Conservation (phyloP, 2,113 vertebrate genomes). For the Chamaetylas fuelleborni region DNA sequence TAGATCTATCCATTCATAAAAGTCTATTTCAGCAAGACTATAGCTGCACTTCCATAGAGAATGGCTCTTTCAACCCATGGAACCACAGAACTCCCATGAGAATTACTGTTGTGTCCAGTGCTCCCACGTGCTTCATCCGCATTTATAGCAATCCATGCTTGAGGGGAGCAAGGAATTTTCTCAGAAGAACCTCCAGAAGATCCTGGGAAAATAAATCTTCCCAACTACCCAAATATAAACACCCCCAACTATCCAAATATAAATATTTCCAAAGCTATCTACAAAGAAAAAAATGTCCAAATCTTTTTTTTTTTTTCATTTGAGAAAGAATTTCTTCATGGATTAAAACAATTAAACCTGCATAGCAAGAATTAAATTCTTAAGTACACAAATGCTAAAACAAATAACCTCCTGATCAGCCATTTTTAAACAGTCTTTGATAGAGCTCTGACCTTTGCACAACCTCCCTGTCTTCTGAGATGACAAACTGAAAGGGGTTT, state of each 20-base stretch:
- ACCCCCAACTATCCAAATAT: neutral
- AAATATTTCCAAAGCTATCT: neutral
- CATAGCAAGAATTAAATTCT: neutral
- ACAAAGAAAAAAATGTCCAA: neutral
- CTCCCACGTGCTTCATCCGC: fast-evolving
- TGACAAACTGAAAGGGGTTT: neutral
- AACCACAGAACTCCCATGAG: neutral
- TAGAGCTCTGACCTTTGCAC: neutral
- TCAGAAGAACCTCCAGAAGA: neutral
- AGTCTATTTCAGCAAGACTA: neutral
- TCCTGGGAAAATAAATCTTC: constrained; percentile 11
- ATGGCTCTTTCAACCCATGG: neutral
- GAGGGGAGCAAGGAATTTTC: neutral
- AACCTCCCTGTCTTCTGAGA: neutral
- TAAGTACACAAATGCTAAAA: neutral
- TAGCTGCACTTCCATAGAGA: neutral
- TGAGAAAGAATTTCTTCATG: neutral
- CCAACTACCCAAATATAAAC: neutral
- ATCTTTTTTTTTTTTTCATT: neutral
- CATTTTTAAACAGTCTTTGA: neutral
- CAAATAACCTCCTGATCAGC: neutral
- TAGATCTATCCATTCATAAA: neutral
- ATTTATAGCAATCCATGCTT: neutral
- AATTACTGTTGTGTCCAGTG: neutral
- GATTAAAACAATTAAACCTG: neutral